Base-by-base conservation (phyloP, 2,797 vertebrate species). In the Platalea minor region DNA sequence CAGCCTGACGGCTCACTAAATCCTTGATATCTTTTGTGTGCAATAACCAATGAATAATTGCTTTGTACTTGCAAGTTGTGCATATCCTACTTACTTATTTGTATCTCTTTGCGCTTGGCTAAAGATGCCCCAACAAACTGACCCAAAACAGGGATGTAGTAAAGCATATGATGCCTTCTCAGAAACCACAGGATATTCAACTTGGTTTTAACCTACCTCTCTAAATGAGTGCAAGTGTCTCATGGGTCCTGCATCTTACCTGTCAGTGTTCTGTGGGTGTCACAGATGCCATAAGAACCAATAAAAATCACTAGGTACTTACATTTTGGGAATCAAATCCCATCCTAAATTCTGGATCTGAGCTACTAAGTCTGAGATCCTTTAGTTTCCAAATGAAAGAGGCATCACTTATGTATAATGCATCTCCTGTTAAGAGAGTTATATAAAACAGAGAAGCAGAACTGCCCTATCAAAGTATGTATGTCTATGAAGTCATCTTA, bases 381-480 rank as follows among this genome's bases (percentile, higher is more conserved):
- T 61, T 51, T 64, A 73, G 5, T 48, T 70, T 69, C 39, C 0
- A 2, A 82, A 53, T 45, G 14, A 64, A 68, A 50, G n/a, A 65
- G 6, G 9, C 13, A 28, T 28, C 7, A 53, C 7, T 48, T 9
- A 2, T 23, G 2, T 51, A 20, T 73, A 68, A 43, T 15, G 75
- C 6, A 28, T 5, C 18, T 70, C 3, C 10, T 70, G 9, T 85
- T 46, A 63, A 50, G 18, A 33, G 16, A 50, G 4, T 46, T 54
- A n/a, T 7, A 21, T 17, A 33, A 67, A 80, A 77, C 29, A 61
- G 6, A 67, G 59, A 59, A 72, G 18, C 33, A 39, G 31, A 85
- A 43, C 14, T 31, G 13, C 2, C 2, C 1, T 59, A 39, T 43
- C 13, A 24, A 41, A 5, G 0, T 39, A 6, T 13, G 10, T 20